Evolutionary conservation across 2,888 invertebrate genomes (phyloP).

Genomic region (Corbicula japonica): DNA sequence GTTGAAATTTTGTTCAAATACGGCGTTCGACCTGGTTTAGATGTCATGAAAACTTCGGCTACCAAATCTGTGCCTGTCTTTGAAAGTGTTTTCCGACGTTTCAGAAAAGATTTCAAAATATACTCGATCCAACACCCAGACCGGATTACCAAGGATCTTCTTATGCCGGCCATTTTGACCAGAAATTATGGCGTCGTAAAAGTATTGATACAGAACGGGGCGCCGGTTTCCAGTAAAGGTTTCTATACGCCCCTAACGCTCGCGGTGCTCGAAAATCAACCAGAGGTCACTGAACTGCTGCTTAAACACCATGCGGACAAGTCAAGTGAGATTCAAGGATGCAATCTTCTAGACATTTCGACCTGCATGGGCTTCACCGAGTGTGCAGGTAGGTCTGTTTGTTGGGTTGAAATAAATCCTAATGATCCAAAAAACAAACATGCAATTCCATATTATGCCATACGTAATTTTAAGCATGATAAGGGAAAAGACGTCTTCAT

Average conservation of each 20-base stretch:
- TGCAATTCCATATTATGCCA: no score
- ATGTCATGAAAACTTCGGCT: conserved; percentile 50
- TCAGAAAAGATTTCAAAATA: conserved; percentile 64
- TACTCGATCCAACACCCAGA: conserved; percentile 59
- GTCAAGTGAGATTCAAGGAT: conserved; percentile 54
- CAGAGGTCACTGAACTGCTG: conserved; percentile 47
- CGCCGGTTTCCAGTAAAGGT: conserved; percentile 49
- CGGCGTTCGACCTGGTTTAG: conserved; percentile 53
- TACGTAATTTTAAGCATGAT: no score
- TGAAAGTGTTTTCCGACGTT: conserved; percentile 56
- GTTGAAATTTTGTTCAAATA: conserved; percentile 51
- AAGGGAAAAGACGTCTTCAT: no score
- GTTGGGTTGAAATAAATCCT: no score
- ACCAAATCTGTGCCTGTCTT: conserved; percentile 53
- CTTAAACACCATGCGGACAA: conserved; percentile 50
- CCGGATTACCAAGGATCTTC: conserved; percentile 50
- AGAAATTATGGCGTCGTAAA: conserved; percentile 51
- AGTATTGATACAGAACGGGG: conserved; percentile 53
- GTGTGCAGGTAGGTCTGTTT: conserved; percentile 47
- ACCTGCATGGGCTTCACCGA: conserved; percentile 58
- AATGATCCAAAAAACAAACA: no score
- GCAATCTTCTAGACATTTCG: conserved; percentile 57
- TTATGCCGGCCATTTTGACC: conserved; percentile 62
- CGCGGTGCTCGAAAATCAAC: conserved; percentile 62
- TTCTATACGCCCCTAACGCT: conserved; percentile 61